Percentiles rank a stretch among this genome's conserved stretches.
These are phyloP conservation scores for Fundulus diaphanus DNA, from an alignment of 2,797 vertebrate species.

Conservation along the genomic window DNA sequence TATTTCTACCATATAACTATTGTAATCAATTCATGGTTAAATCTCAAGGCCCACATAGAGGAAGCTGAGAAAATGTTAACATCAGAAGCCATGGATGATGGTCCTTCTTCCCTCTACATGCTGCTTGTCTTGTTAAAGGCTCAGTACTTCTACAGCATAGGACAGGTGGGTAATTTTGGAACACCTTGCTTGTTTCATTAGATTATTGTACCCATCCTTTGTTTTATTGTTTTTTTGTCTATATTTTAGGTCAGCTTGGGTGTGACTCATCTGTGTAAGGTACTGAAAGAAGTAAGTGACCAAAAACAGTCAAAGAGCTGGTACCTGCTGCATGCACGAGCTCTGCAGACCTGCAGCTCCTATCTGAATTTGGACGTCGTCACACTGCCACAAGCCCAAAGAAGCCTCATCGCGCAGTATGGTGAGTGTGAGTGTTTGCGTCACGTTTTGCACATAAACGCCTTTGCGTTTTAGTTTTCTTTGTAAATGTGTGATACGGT, in stretches of 20 bases:
- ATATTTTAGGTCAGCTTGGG: conserved; percentile 81
- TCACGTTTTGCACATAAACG: background rate
- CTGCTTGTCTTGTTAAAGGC: conserved; percentile 81
- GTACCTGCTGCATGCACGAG: conserved; percentile 88
- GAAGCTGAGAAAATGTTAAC: conserved; percentile 77
- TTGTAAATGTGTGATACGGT: background rate
- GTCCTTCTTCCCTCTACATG: conserved; percentile 73
- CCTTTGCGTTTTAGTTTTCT: background rate
- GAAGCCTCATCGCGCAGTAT: conserved; percentile 75
- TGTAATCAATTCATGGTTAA: background rate
- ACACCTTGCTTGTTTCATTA: background rate
- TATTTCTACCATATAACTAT: background rate
- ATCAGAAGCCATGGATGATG: conserved; percentile 57
- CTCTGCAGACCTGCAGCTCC: conserved; percentile 81
- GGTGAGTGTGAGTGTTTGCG: conserved; percentile 73
- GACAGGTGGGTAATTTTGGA: conserved; percentile 72
- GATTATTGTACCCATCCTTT: background rate
- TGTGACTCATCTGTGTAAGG: conserved; percentile 77
- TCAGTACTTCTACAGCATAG: conserved; percentile 79
- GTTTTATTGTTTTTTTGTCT: conserved; percentile 4
- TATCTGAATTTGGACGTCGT: conserved; percentile 84
- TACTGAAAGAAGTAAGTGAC: conserved; percentile 82
- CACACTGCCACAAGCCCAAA: conserved; percentile 72
- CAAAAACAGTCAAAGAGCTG: conserved; percentile 86
- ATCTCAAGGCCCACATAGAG: conserved; percentile 80